Conservation (phyloP, 2,113 vertebrate species). For the Microtus pennsylvanicus region DNA sequence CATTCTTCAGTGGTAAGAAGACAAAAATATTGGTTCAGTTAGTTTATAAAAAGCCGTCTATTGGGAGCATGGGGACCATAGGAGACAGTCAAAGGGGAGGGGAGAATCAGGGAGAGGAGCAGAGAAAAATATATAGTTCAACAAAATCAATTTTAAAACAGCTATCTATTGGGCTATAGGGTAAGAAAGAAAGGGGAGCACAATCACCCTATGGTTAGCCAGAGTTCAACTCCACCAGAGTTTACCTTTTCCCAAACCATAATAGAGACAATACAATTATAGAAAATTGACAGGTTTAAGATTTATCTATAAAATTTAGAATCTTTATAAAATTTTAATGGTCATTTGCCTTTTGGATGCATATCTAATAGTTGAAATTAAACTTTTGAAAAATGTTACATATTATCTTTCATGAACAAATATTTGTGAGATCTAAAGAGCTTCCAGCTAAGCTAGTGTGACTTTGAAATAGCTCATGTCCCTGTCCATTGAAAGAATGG, state of each 20-base stretch:
- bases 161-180: background rate
- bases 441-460: background rate
- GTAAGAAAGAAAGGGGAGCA: background rate
- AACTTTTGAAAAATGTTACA: background rate
- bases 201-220: background rate
- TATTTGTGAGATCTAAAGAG: background rate
- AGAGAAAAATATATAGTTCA: too few relatives aligned
- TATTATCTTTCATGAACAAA: background rate
- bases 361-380: constrained; percentile 2
- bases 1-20: background rate
- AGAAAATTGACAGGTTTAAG: constrained; percentile 1
- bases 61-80: background rate
- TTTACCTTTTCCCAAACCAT: constrained; percentile 24
- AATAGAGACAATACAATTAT: background rate
- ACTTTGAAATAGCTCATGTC: background rate
- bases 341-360: background rate
- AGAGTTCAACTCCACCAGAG: background rate
- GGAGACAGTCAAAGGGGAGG: too few relatives aligned
- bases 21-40: background rate
- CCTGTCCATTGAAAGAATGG: background rate
- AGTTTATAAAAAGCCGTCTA: background rate
- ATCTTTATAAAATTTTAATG: background rate
- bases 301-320: constrained; percentile 36
- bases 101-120: too few relatives aligned
- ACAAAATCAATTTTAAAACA: background rate